These are phyloP conservation scores for Felis chaus DNA, from an alignment of 2,113 vertebrate genomes.

Conservation along the genomic window DNA sequence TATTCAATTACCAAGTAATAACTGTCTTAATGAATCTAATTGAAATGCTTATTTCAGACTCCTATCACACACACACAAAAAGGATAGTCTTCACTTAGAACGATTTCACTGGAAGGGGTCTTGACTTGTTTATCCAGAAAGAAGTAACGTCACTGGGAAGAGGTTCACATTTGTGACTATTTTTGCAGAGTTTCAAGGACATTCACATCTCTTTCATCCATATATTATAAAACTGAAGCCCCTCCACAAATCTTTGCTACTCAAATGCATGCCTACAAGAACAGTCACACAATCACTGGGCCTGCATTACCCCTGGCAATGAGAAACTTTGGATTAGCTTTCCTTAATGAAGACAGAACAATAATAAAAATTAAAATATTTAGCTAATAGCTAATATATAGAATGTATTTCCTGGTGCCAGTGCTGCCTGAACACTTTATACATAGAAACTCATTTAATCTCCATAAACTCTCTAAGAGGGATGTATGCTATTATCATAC, in stretches of 20 bases:
- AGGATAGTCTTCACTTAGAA: conserved; percentile 75
- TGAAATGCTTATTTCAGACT: conserved; percentile 86
- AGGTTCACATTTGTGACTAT: background rate
- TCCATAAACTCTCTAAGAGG: background rate
- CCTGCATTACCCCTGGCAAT: background rate
- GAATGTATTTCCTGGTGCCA: background rate
- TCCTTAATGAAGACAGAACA: background rate
- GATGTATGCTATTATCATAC: background rate
- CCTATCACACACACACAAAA: conserved; percentile 46
- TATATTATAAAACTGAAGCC: background rate
- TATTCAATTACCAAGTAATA: conserved; percentile 90
- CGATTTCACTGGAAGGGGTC: conserved; percentile 68
- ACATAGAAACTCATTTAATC: background rate
- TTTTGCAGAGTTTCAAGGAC: background rate
- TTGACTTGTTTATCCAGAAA: conserved; percentile 78
- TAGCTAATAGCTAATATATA: background rate
- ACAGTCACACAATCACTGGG: background rate
- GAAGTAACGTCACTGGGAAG: conserved; percentile 56
- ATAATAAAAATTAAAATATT: background rate
- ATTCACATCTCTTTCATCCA: background rate
- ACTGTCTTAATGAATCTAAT: conserved; percentile 90
- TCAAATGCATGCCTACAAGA: background rate
- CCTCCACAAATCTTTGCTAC: background rate
- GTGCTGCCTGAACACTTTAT: background rate
- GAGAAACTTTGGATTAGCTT: background rate